These are phyloP conservation scores for Rhamnusium bicolor DNA, from an alignment of 2,888 invertebrate species.

Conservation along the genomic window DNA sequence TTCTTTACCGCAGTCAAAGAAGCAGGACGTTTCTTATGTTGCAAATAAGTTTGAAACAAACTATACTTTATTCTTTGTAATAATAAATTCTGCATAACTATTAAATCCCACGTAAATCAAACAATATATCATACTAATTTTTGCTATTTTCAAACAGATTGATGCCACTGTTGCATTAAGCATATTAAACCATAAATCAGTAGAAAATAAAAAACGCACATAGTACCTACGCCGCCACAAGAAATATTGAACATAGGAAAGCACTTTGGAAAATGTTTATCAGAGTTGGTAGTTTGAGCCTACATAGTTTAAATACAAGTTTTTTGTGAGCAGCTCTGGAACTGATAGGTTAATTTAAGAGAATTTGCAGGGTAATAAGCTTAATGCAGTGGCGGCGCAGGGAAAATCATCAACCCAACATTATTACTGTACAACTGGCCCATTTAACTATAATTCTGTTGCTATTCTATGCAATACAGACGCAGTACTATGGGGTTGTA, in stretches of 20 bases:
- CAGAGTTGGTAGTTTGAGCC: constrained; percentile 4
- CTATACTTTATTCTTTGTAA: no score
- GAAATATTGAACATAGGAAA: constrained; percentile 19
- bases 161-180: neutral
- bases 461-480: no score
- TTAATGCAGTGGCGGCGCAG: neutral
- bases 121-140: no score
- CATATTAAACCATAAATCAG: constrained; percentile 12
- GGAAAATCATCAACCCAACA: neutral
- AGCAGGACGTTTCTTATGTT: no score
- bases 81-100: no score
- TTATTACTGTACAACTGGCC: no score
- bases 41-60: no score
- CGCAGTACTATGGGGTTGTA: no score
- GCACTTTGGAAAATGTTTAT: constrained; percentile 24
- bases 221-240: constrained; percentile 10
- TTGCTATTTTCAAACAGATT: no score
- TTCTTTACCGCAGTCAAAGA: no score
- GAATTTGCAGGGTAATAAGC: neutral
- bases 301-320: constrained; percentile 5
- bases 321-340: constrained; percentile 14
- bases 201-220: neutral
- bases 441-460: no score
- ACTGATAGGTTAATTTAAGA: constrained; percentile 15
- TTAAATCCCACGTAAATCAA: neutral